Evolutionary conservation across 2,888 invertebrate genomes (phyloP).

Genomic region (Loripinus fragilis): DNA sequence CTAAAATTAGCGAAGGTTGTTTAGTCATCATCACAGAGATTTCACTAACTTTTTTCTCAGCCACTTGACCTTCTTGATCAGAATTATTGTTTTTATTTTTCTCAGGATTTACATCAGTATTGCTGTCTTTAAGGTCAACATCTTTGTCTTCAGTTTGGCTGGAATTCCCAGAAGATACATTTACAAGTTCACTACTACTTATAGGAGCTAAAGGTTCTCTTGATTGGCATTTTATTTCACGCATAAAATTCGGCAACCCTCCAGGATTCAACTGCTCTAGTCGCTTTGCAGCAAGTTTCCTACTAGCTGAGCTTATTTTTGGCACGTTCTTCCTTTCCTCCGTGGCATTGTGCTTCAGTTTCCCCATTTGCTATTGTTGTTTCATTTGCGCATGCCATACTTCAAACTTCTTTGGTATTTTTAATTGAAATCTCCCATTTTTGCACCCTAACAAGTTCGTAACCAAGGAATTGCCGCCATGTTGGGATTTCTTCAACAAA

Average conservation of each 20-base stretch:
- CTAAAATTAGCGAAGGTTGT: conserved; percentile 62
- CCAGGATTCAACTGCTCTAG: conserved; percentile 59
- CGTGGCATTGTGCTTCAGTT: conserved; percentile 62
- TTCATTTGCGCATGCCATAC: not conserved
- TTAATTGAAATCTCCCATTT: conserved; percentile 17
- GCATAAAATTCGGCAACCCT: conserved; percentile 70
- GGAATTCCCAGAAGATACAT: not conserved
- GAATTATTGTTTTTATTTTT: conserved; percentile 1
- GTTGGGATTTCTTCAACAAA: conserved; percentile 57
- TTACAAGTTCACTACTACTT: conserved; percentile 34
- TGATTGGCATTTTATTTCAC: conserved; percentile 65
- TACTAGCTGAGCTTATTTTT: conserved; percentile 70
- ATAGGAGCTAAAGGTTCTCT: conserved; percentile 69
- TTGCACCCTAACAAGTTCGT: conserved; percentile 60
- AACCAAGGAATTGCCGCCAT: conserved; percentile 73
- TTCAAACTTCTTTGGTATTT: conserved; percentile 8
- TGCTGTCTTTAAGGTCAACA: not conserved
- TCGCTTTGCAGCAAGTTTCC: conserved; percentile 66
- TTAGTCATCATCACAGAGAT: conserved; percentile 49
- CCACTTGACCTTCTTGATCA: not conserved
- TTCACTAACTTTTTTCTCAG: not conserved
- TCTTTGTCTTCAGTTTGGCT: conserved; percentile 3
- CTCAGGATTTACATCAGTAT: not conserved
- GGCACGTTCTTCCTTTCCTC: conserved; percentile 65
- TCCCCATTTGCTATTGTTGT: conserved; percentile 67